These are phyloP conservation scores for Aphaenogaster rudis DNA, from an alignment of 1,140 invertebrate genomes.

Conservation along the genomic window DNA sequence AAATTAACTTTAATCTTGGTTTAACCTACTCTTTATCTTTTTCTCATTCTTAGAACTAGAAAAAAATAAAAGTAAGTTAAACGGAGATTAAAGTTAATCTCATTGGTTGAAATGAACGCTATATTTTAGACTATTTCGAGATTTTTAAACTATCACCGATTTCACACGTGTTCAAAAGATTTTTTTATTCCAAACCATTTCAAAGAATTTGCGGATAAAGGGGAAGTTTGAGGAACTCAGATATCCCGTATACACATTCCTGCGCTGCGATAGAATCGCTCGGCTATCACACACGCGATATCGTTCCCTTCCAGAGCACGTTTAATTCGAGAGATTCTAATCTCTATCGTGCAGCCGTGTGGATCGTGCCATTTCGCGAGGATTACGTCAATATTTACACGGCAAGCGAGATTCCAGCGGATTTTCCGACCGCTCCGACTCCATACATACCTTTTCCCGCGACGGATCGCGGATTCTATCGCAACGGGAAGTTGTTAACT, in stretches of 20 bases:
- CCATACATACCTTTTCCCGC: conserved; percentile 12
- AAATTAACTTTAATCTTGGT: too few species aligned
- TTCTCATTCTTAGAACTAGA: too few species aligned
- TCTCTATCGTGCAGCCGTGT: conserved; percentile 28
- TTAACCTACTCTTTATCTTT: too few species aligned
- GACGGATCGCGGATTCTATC: conserved; percentile 50
- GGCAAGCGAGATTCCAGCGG: conserved; percentile 38
- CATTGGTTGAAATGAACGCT: too few species aligned
- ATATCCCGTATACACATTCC: background rate
- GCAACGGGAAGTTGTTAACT: conserved; percentile 55
- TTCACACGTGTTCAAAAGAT: background rate
- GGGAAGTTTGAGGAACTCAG: background rate
- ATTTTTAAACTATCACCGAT: background rate
- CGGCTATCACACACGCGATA: conserved; percentile 19
- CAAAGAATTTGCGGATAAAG: background rate
- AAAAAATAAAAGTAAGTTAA: too few species aligned
- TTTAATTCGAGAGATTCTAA: conserved; percentile 62
- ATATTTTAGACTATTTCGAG: background rate
- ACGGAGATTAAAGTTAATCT: too few species aligned
- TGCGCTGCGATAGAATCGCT: background rate
- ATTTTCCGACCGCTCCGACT: conserved; percentile 44
- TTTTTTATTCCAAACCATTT: background rate
- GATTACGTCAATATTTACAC: conserved; percentile 63
- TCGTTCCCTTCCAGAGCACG: conserved; percentile 18
- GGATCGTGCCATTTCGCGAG: conserved; percentile 54